Evolutionary conservation across 2,797 vertebrate species (phyloP), one percentile per base, ranked within the genome.

Genomic region (Chaetodon trifasciatus): DNA sequence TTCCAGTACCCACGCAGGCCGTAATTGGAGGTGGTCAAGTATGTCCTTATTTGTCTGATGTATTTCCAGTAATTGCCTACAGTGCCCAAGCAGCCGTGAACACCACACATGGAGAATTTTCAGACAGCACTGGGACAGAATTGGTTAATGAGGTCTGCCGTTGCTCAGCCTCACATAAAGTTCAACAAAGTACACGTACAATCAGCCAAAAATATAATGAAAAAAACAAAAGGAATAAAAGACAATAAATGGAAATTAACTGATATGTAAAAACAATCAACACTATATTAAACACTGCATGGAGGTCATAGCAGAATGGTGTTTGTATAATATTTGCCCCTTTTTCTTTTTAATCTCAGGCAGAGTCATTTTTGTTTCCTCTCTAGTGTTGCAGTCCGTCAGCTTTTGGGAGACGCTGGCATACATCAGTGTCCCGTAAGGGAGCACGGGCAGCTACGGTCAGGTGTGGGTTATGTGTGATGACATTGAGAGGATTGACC

Each of bases 61-160:
- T 64, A 65, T 28, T 55, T 49, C 13, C 57, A 67, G 23, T 66
- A 71, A 32, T 49, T 83, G 21, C 52, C 47, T 39, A 6, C 39
- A 23, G 7, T 39, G 9, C 1, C 44, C 6, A 39, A 8, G 35
- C 56, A 52, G 35, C 11, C 0, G 1, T 35, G 57, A 50, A 35
- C n/a, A n/a, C n/a, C n/a, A n/a, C n/a, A n/a, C n/a, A n/a, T n/a
- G n/a, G n/a, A n/a, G n/a, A n/a, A 60, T 57, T 74, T 46, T 60
- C 12, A 55, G 21, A 50, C n/a, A 24, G 40, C 6, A 5, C 19
- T 10, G 15, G 1, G 1, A 56, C 21, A 62, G 23, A 24, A 35
- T 71, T 19, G 8, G 56, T 71, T 60, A 60, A 75, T 37, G 21
- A 70, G 21, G 53, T 42, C 8, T 52, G 2, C 4, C 32, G 9